phyloP scores from a whole-genome alignment of 1,140 invertebrate species.

The Drosophila tropicalis region DNA sequence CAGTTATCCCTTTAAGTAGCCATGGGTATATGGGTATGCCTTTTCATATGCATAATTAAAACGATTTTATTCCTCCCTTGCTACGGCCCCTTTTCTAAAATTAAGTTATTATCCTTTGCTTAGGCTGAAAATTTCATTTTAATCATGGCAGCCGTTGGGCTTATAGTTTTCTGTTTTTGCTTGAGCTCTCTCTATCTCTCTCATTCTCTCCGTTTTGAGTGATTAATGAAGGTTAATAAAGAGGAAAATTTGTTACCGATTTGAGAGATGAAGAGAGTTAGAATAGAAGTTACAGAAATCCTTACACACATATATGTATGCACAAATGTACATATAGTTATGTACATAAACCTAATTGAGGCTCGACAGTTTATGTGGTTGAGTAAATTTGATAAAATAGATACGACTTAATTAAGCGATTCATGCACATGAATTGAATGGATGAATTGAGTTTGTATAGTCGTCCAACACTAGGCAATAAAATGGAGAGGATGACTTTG shows the following conservation, averaged over 20 bases:
- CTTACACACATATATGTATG: too few relatives aligned
- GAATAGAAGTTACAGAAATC: slow-evolving; percentile 9
- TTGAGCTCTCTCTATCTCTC: not conserved
- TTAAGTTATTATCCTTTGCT: slow-evolving; percentile 31
- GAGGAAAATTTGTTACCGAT: slow-evolving; percentile 62
- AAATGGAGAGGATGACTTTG: not conserved
- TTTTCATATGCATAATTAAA: slow-evolving; percentile 58
- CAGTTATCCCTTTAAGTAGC: not conserved
- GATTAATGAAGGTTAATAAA: slow-evolving; percentile 76
- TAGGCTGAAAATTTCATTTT: slow-evolving; percentile 55
- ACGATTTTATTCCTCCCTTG: slow-evolving; percentile 31
- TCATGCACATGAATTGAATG: slow-evolving; percentile 23
- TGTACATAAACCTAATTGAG: slow-evolving; percentile 34
- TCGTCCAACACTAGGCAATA: slow-evolving; percentile 1
- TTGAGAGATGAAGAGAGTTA: slow-evolving; percentile 3
- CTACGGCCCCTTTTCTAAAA: not conserved
- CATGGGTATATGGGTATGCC: not conserved
- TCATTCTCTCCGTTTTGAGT: slow-evolving; percentile 17
- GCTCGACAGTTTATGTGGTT: slow-evolving; percentile 58
- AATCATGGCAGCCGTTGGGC: slow-evolving; percentile 50
- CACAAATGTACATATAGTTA: slow-evolving; percentile 13
- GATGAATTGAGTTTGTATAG: not conserved
- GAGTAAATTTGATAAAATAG: slow-evolving; percentile 41
- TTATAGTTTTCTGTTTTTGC: slow-evolving; percentile 48
- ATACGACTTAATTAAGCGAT: slow-evolving; percentile 52